These are phyloP conservation scores for Teleogryllus occipitalis DNA, from an alignment of 1,140 invertebrate species.

Conservation along the genomic window DNA sequence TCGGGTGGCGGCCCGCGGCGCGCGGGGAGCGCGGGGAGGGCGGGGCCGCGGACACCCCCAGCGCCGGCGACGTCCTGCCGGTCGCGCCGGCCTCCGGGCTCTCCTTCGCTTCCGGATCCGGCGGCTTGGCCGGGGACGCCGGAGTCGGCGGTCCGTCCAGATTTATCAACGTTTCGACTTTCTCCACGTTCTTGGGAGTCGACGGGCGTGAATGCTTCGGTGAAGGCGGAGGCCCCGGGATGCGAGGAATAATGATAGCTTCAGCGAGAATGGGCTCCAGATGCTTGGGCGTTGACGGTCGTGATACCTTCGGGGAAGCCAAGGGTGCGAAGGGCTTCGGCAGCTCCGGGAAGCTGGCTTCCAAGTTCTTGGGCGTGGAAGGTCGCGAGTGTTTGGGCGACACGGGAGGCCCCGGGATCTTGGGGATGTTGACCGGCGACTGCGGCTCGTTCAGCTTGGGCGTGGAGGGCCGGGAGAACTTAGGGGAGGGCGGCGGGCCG, in stretches of 20 bases:
- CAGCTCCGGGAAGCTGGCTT: neutral
- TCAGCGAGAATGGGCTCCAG: neutral
- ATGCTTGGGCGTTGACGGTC: neutral
- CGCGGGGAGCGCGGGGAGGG: neutral
- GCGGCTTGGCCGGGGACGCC: neutral
- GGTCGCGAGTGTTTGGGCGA: conserved; percentile 13
- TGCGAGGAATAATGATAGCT: neutral
- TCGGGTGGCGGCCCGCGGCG: neutral
- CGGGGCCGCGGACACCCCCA: neutral
- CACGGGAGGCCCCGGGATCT: neutral
- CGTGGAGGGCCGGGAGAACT: neutral
- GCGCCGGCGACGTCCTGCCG: neutral
- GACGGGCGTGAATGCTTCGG: neutral
- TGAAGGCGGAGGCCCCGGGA: neutral
- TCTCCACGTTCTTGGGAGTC: neutral
- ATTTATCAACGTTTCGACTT: neutral
- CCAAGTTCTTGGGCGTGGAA: neutral
- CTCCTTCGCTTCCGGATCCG: neutral
- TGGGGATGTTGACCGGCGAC: neutral
- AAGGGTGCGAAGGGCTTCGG: neutral
- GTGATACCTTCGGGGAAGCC: neutral
- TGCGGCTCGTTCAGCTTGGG: neutral
- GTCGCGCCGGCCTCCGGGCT: neutral
- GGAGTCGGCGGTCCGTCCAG: neutral
- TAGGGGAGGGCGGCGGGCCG: neutral